Evolutionary conservation across 2,888 invertebrate genomes (phyloP), one percentile per base, ranked within the genome.

Genomic region (Ophion ventricosus): DNA sequence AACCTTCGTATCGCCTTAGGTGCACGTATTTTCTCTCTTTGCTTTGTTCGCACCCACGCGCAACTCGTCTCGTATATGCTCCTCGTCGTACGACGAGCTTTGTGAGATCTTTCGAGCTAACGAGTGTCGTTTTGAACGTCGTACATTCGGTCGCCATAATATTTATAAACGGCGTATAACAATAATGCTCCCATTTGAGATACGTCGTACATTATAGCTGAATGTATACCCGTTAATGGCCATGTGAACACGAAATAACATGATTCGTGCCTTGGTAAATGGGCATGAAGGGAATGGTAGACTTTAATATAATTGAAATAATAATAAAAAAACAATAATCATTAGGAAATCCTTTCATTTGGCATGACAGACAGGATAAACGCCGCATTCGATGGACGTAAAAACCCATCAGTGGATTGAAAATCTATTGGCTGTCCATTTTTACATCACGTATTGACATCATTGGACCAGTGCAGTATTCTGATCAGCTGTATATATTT

Each of bases 21-120:
- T 57, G 67, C 73, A 77, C 67, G 63, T 72, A 69, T 61, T 49
- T 49, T 49, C 61, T 74, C 72, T 69, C 80, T 80, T 83, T 80
- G 63, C 67, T 83, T 57, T 57, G 70, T 78, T 72, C 57, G 61
- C 83, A 77, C 83, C 80, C 80, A 83, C 83, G 73, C 77, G 73
- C 56, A 35, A 69, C 80, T 73, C 67, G 76, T 49, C 49, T 14
- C 2, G 14, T 17, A 59, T 73, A 77, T 73, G 67, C 66, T 77
- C 67, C 69, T 49, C 61, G 69, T 40, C 25, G 61, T 56, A 61
- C 57, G 17, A 73, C 56, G 43, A 73, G 80, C 56, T 59, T 10
- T 35, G 4, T 14, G 23, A 35, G 40, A 66, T 69, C 35, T 64
- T 82, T 64, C 70, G 56, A 64, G 25, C 40, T 54, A 76, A 66